Conservation (phyloP, 2,888 invertebrate species). For the Laspeyria flexula region DNA sequence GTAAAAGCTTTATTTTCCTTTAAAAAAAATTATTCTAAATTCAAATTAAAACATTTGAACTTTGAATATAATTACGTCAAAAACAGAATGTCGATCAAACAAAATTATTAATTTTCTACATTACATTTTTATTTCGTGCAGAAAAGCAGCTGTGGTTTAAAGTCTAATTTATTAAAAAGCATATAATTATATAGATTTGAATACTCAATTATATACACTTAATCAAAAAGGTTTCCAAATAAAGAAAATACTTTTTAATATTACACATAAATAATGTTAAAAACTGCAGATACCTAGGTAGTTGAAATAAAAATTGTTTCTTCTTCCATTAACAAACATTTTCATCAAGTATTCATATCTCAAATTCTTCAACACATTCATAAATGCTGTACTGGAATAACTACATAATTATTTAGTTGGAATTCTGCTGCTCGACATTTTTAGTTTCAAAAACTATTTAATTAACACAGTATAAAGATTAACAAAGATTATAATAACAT, state of each 20-base stretch:
- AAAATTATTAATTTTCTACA: not conserved
- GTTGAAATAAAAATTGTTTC: too few relatives aligned
- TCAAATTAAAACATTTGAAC: not conserved
- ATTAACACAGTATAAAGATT: not conserved
- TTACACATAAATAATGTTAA: too few relatives aligned
- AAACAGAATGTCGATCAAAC: not conserved
- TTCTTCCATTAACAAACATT: not conserved
- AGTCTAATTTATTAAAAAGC: not conserved
- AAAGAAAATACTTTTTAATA: too few relatives aligned
- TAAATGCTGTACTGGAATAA: not conserved
- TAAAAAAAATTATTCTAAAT: too few relatives aligned
- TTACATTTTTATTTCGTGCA: slow-evolving; percentile 1
- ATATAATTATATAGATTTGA: slow-evolving; percentile 1
- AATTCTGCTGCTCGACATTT: slow-evolving; percentile 9
- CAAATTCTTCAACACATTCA: slow-evolving; percentile 6
- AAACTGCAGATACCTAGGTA: too few relatives aligned
- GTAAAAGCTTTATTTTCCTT: slow-evolving; percentile 13
- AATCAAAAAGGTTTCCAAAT: not conserved
- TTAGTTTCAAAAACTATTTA: not conserved
- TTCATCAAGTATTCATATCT: slow-evolving; percentile 11
- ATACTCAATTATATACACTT: not conserved
- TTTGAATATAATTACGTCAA: not conserved
- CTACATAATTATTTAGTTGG: not conserved
- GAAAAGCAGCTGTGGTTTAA: slow-evolving; percentile 11
- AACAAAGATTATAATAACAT: not conserved